Percentiles rank a stretch among this genome's conserved stretches.
Evolutionary conservation across 53 echinoderm and acorn worm species (phyloP).

Genomic region (Echinarachnius parma): DNA sequence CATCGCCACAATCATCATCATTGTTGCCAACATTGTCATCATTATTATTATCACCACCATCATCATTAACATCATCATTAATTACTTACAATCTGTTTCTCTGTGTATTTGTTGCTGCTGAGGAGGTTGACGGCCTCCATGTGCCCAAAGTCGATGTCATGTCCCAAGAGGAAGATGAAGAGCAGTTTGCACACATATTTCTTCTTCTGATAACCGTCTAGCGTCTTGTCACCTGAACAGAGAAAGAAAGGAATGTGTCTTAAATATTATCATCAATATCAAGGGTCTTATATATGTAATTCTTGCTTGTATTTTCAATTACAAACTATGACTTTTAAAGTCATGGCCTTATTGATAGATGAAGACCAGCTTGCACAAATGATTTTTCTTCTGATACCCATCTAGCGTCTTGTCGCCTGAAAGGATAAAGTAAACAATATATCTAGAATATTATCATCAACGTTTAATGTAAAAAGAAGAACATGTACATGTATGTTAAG

Average conservation of each 20-base stretch:
- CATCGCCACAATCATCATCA: background rate
- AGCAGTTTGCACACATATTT: slow-evolving; percentile 98
- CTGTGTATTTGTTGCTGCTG: slow-evolving; percentile 96
- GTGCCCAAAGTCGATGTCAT: slow-evolving; percentile 99
- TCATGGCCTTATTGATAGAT: slow-evolving; percentile 96
- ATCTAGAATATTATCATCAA: too few species aligned
- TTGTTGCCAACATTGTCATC: background rate
- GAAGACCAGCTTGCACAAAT: slow-evolving; percentile 97
- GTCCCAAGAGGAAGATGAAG: slow-evolving; percentile 97
- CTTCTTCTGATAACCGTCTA: slow-evolving; percentile 99
- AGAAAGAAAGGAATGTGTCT: background rate
- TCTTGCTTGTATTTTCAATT: too few species aligned
- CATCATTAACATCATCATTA: background rate
- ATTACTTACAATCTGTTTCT: slow-evolving; percentile 95
- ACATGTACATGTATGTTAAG: too few species aligned
- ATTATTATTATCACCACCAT: background rate
- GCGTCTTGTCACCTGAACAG: slow-evolving; percentile 85
- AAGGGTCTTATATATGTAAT: too few species aligned
- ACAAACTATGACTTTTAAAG: too few species aligned
- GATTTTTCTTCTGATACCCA: slow-evolving; percentile 99
- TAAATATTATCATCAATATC: too few species aligned
- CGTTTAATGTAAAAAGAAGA: too few species aligned
- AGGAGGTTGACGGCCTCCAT: slow-evolving; percentile 98
- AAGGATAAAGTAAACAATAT: background rate
- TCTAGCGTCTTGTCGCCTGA: slow-evolving; percentile 95